These are phyloP conservation scores for Xenus cinereus DNA, from an alignment of 2,113 vertebrate genomes.

Conservation along the genomic window DNA sequence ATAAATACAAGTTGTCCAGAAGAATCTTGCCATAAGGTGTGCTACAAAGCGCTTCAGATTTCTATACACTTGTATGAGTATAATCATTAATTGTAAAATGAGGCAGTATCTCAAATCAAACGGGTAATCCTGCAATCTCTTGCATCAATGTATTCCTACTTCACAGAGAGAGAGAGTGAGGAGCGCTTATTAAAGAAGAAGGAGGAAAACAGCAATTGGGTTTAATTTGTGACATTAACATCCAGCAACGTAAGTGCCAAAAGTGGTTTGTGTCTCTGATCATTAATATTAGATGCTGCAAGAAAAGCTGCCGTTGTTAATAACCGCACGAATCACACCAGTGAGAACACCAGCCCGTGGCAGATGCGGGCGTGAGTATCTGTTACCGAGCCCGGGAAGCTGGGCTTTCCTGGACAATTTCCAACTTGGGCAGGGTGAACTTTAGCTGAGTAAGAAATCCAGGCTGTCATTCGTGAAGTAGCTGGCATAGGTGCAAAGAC, in stretches of 20 bases:
- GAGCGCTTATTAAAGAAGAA: background rate
- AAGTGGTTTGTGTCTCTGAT: background rate
- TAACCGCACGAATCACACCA: background rate
- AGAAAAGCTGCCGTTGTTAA: background rate
- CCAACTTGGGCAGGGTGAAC: slow-evolving; percentile 6
- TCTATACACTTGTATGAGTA: accelerated
- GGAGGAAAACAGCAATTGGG: background rate
- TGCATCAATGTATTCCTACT: accelerated
- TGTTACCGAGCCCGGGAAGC: background rate
- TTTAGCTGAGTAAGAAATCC: slow-evolving; percentile 68
- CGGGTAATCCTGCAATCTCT: background rate
- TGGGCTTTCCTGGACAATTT: slow-evolving; percentile 13
- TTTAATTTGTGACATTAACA: background rate
- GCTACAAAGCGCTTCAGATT: background rate
- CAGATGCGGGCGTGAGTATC: background rate
- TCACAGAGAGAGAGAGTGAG: background rate
- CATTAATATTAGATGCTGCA: background rate
- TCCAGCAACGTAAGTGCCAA: background rate
- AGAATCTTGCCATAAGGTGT: background rate
- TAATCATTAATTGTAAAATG: background rate
- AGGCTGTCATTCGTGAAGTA: slow-evolving; percentile 1
- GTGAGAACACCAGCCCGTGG: background rate
- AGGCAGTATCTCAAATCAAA: background rate
- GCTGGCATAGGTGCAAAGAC: background rate
- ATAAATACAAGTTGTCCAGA: background rate